Evolutionary conservation across 2,888 invertebrate genomes (phyloP).

Genomic region (Xestia rhomboidea): DNA sequence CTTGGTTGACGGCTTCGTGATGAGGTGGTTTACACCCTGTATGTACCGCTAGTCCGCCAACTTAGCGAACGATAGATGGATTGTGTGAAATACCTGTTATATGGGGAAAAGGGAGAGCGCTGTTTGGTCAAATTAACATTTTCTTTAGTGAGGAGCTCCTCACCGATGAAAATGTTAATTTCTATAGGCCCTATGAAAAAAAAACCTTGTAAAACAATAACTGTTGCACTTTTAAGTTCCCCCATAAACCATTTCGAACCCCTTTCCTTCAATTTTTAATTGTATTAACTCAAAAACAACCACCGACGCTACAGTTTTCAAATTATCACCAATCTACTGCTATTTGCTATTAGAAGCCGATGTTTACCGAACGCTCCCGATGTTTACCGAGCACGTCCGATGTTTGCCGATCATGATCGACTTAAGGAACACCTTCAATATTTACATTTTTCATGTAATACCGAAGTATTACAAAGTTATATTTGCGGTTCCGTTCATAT

Average conservation of each 20-base stretch:
- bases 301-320: slow-evolving; percentile 68
- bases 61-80: too few species aligned
- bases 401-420: slow-evolving; percentile 74
- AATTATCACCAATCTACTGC: slow-evolving; percentile 71
- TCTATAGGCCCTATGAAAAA: too few species aligned
- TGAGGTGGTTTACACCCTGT: too few species aligned
- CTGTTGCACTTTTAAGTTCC: background rate
- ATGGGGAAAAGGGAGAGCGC: too few species aligned
- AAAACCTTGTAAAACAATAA: background rate
- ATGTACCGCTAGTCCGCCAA: too few species aligned
- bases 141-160: too few species aligned
- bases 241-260: background rate
- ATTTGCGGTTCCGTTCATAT: slow-evolving; percentile 19
- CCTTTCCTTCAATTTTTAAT: slow-evolving; percentile 46
- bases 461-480: slow-evolving; percentile 47
- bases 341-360: slow-evolving; percentile 66
- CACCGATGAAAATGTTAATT: too few species aligned
- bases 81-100: too few species aligned
- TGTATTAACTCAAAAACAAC: slow-evolving; percentile 61
- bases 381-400: slow-evolving; percentile 64
- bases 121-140: too few species aligned
- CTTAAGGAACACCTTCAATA: slow-evolving; percentile 65
- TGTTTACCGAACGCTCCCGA: slow-evolving; percentile 60
- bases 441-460: slow-evolving; percentile 66
- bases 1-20: too few species aligned